A percentile compares a stretch with the other conserved stretches of the same genome.
Conservation (phyloP, 2,797 vertebrate species). For the Melanotaenia parkinsoni region DNA sequence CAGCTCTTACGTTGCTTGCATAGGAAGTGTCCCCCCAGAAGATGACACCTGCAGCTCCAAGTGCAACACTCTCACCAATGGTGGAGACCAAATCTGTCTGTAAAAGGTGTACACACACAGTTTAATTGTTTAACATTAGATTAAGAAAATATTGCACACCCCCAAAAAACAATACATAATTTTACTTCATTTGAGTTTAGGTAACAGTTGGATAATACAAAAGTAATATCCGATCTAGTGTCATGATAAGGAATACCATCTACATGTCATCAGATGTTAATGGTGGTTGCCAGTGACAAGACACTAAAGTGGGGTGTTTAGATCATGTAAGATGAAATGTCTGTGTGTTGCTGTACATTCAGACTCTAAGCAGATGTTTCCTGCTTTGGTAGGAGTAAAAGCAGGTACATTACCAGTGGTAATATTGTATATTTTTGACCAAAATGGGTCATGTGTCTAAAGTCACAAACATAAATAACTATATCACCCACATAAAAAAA, state of each 20-base stretch:
- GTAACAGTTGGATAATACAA: neutral
- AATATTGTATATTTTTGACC: neutral
- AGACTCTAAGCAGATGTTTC: neutral
- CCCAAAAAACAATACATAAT: too few species aligned
- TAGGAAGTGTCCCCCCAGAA: constrained; percentile 92
- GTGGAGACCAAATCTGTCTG: constrained; percentile 87
- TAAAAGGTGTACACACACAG: constrained; percentile 42
- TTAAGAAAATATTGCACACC: neutral
- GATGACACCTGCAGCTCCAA: constrained; percentile 93
- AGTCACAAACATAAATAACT: neutral
- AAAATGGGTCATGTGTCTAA: neutral
- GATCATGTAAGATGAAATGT: neutral
- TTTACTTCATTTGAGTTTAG: neutral
- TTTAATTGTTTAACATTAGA: constrained; percentile 7
- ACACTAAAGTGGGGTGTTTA: neutral
- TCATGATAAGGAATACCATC: neutral
- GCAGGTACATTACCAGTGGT: too few species aligned
- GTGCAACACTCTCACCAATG: constrained; percentile 89
- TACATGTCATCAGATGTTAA: neutral
- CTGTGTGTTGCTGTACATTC: neutral
- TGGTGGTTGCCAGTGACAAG: neutral
- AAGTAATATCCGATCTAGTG: neutral
- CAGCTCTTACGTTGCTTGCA: constrained; percentile 82
- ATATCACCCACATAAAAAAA: neutral
- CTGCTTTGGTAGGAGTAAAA: too few species aligned